Percentiles rank a stretch among this genome's conserved stretches.
These are phyloP conservation scores for Drosophila neocordata DNA, from an alignment of 1,140 invertebrate species.

Conservation along the genomic window DNA sequence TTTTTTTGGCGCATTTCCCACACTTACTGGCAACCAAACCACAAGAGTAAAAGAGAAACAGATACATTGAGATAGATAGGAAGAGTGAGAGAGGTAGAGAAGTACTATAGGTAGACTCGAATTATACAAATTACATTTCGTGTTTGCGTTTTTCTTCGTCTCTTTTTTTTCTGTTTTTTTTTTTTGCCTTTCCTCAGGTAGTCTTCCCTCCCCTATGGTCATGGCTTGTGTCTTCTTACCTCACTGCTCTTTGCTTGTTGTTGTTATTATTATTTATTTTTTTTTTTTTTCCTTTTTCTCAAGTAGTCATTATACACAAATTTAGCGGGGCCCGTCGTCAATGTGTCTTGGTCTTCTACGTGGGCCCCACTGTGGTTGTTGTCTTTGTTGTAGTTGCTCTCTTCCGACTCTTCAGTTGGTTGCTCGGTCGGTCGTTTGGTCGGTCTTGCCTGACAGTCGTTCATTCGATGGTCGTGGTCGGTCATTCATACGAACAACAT, in stretches of 20 bases:
- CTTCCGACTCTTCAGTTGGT: conserved; percentile 2
- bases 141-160: conserved; percentile 62
- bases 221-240: neutral
- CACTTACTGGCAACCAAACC: conserved; percentile 42
- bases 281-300: conserved; percentile 51
- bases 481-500: conserved; percentile 46
- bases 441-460: conserved; percentile 23
- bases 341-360: conserved; percentile 61
- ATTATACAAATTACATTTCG: conserved; percentile 80
- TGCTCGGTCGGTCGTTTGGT: neutral
- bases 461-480: conserved; percentile 52
- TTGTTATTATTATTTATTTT: conserved; percentile 2
- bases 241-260: neutral
- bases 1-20: conserved; percentile 76
- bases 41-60: neutral
- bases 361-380: conserved; percentile 25
- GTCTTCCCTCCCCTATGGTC: neutral
- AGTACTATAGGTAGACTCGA: conserved; percentile 42
- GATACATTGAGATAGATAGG: neutral
- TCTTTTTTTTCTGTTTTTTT: conserved; percentile 35
- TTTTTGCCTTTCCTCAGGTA: conserved; percentile 19
- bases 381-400: neutral
- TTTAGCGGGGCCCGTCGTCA: conserved; percentile 53
- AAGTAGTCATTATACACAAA: conserved; percentile 80
- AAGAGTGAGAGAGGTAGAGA: neutral